phyloP scores from a whole-genome alignment of 2,888 invertebrate genomes.

The Acanthosepion esculentum region DNA sequence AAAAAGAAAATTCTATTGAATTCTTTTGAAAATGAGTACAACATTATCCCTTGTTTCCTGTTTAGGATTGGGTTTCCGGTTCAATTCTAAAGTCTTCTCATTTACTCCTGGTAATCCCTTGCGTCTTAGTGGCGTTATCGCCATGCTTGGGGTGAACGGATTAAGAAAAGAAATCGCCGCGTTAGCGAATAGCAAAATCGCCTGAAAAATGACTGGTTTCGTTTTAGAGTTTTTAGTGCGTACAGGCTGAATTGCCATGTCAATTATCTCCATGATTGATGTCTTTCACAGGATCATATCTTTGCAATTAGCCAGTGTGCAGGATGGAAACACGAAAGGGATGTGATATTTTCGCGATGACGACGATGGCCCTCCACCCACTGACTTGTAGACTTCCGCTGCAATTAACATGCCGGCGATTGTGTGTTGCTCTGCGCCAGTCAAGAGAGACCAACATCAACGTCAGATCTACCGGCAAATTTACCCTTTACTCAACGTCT shows the following conservation, averaged over 20 bases:
- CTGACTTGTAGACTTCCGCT: neutral
- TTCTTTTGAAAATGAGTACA: too few relatives aligned
- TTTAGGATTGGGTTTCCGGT: too few relatives aligned
- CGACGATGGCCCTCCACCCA: neutral
- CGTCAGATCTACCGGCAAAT: too few relatives aligned
- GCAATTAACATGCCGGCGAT: neutral
- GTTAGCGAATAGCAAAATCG: neutral
- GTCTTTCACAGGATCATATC: neutral
- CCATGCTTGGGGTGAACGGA: too few relatives aligned
- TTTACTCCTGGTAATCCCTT: too few relatives aligned
- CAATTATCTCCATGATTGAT: neutral
- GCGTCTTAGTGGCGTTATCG: too few relatives aligned
- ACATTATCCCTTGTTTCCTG: too few relatives aligned
- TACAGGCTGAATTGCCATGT: neutral
- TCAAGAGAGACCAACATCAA: too few relatives aligned
- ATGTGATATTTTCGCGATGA: neutral
- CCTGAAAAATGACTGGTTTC: neutral
- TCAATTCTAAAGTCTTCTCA: too few relatives aligned
- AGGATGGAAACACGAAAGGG: neutral
- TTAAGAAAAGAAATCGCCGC: too few relatives aligned
- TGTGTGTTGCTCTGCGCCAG: neutral
- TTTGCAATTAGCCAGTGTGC: neutral
- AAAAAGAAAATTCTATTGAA: too few relatives aligned
- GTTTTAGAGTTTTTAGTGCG: neutral
- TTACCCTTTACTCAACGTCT: too few relatives aligned